Conservation (phyloP, 2,797 vertebrate genomes). For the Liparis tanakae region DNA sequence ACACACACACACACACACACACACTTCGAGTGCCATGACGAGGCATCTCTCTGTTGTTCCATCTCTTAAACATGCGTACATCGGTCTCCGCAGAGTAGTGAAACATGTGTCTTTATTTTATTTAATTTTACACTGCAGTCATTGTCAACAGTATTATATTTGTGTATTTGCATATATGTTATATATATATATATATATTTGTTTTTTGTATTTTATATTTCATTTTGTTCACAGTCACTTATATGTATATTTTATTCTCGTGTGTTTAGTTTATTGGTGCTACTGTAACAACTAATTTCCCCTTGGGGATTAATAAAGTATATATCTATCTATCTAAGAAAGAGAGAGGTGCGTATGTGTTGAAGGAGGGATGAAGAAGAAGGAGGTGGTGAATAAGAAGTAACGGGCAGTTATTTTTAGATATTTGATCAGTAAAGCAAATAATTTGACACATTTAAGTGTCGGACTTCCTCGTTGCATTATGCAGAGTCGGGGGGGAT, state of each 20-base stretch:
- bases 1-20: neutral
- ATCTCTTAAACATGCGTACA: conserved; percentile 58
- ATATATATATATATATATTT: too few relatives aligned
- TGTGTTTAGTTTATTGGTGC: too few relatives aligned
- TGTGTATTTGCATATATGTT: too few relatives aligned
- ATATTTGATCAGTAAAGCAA: neutral
- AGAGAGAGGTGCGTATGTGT: conserved; percentile 31
- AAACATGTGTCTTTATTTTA: conserved; percentile 44
- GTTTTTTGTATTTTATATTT: too few relatives aligned
- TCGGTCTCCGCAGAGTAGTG: conserved; percentile 55
- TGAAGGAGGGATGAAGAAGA: neutral
- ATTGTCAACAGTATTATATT: too few relatives aligned
- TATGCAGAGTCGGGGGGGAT: neutral
- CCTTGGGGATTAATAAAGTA: too few relatives aligned
- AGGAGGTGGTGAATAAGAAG: neutral
- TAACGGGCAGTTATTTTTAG: neutral
- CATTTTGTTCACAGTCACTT: too few relatives aligned
- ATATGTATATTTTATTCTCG: too few relatives aligned
- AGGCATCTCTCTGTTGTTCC: conserved; percentile 70
- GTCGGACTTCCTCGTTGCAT: neutral
- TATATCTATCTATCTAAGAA: too few relatives aligned
- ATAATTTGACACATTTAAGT: neutral
- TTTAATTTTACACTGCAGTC: too few relatives aligned
- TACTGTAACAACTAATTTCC: too few relatives aligned
- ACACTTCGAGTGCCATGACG: conserved; percentile 51